These are phyloP conservation scores for Heterodera schachtii DNA, from an alignment of 1,140 invertebrate genomes.

Conservation along the genomic window DNA sequence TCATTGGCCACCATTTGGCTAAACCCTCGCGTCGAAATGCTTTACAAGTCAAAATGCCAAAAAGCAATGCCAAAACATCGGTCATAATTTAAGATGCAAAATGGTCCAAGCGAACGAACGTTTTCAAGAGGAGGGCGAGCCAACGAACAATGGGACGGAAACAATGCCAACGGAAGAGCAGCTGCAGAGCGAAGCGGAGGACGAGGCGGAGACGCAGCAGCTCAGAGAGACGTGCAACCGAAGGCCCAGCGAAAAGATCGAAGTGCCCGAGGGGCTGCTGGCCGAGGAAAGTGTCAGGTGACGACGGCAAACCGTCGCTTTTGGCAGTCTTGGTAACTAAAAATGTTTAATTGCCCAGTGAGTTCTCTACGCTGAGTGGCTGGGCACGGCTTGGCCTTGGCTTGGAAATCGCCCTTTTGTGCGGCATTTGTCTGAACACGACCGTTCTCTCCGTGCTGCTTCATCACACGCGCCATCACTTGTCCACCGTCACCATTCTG, in stretches of 20 bases:
- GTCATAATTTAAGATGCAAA: slow-evolving; percentile 44
- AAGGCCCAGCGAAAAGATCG: background rate
- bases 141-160: slow-evolving; percentile 1
- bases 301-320: background rate
- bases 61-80: no score
- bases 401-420: slow-evolving; percentile 47
- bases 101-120: slow-evolving; percentile 35
- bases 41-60: slow-evolving; percentile 31
- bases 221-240: background rate
- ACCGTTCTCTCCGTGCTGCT: slow-evolving; percentile 50
- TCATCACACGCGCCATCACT: slow-evolving; percentile 53
- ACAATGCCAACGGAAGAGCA: background rate
- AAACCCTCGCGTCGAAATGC: slow-evolving; percentile 34
- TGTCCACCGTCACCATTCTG: slow-evolving; percentile 64
- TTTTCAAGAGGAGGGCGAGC: slow-evolving; percentile 37
- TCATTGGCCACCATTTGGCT: slow-evolving; percentile 61
- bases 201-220: background rate
- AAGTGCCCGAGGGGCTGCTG: slow-evolving; percentile 1
- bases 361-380: slow-evolving; percentile 39
- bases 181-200: slow-evolving; percentile 6
- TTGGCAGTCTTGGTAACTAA: background rate
- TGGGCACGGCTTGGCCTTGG: slow-evolving; percentile 49
- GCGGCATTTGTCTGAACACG: slow-evolving; percentile 55
- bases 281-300: background rate
- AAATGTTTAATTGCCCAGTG: slow-evolving; percentile 34